Base-by-base conservation (phyloP, 2,797 vertebrate genomes). In the Oryzias dopingdopingensis region DNA sequence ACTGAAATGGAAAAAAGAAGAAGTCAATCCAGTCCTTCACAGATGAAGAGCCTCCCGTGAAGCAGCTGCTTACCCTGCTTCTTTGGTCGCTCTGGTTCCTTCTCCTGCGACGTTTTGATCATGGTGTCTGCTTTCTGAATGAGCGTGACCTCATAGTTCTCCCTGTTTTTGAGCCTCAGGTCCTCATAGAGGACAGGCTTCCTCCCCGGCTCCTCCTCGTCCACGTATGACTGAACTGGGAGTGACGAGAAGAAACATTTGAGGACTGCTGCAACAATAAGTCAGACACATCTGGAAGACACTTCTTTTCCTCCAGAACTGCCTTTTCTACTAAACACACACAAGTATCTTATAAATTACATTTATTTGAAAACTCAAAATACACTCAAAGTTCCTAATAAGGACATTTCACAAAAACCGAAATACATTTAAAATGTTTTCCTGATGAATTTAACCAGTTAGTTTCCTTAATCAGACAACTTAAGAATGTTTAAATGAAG, bases 151-250 rank as follows among this genome's bases (percentile, higher is more conserved):
- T 96, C 94, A 0, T 95, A 95, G 54, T 92, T 91, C 67, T 94
- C 94, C 73, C 95, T 89, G 86, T 98, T 96, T 81, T 92, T 95
- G 73, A 86, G 93, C 81, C 94, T 94, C 71, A 97, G 86, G 76
- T 97, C 91, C 60, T 96, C 94, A 23, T 97, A 98, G 14, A 94
- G 91, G 79, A 94, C 74, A 44, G 82, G 56, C 83, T 93, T 91
- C 79, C 81, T 92, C 87, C 88, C 85, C 72, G 92, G 85, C 61
- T 88, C 91, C n/a, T 85, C 84, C 48, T 89, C 86, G 4, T 94
- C 94, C 59, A 81, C 22, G 64, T 79, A 43, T 48, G 86, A 77
- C 64, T 92, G 86, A 52, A 72, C 94, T 96, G 81, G 67, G 77
- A 29, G 14, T 8, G 45, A 50, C 24, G 15, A 18, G 22, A 17